Evolutionary conservation across 1,140 invertebrate genomes (phyloP), one percentile per base, ranked within the genome.

Genomic region (Ridgeia piscesae): DNA sequence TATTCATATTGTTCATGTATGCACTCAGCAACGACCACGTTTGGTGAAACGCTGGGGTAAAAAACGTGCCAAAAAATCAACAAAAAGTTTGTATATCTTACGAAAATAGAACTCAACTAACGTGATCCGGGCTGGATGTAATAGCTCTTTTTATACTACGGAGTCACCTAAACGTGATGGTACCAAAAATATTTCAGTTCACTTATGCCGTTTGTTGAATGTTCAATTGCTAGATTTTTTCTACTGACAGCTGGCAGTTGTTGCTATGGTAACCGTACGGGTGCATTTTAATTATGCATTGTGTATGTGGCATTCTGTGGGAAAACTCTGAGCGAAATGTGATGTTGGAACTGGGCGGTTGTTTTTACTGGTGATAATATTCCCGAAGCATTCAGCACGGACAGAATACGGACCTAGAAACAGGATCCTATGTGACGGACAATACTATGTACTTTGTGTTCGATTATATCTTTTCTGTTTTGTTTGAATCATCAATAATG

Each of bases 191-290:
- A 77, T 77, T 77, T 77, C 58, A 77, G 58, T 77, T 77, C 58
- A 77, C 58, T 77, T 77, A 21, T 77, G 58, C 58, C 2, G 58
- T 77, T 77, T 77, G 58, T 77, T 77, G 17, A 77, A 77, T 77
- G 58, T 77, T 77, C 58, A 77, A 77, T 77, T 77, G 58, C 58
- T 77, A 77, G 58, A 77, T 77, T 77, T 77, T 77, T 77, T 77
- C 17, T 21, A 14, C 6, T 31, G 58, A 77, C 58, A 21, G 58
- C 58, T 77, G 58, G 58, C 58, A 77, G 58, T 77, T 77, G 58
- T 77, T 77, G 58, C 58, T 77, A 77, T 77, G 58, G 58, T 77
- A 77, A 77, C 58, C 14, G 58, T 17, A 77, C 58, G 27, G 6
- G 58, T 77, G 58, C 58, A 77, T 77, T 77, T 77, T 17, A 42